phyloP scores from a whole-genome alignment of 2,888 invertebrate species.

The Neoascia interrupta region DNA sequence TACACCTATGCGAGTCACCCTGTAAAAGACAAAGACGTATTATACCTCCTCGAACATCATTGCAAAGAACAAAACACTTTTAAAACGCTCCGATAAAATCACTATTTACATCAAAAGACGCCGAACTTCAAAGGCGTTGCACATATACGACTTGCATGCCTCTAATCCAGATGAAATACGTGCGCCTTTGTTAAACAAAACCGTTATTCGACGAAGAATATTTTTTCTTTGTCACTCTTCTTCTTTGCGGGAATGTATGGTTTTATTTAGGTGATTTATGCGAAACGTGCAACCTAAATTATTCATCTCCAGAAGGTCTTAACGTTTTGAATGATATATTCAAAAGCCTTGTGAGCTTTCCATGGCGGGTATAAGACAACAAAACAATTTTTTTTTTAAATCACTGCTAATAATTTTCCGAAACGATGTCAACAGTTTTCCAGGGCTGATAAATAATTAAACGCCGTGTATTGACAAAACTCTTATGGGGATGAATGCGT shows the following conservation, averaged over 20 bases:
- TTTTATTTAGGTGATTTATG: conserved; percentile 22
- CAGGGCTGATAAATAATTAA: conserved; percentile 12
- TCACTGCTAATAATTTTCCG: conserved; percentile 10
- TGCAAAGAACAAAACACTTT: too few species aligned
- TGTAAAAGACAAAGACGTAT: too few species aligned
- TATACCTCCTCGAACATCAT: too few species aligned
- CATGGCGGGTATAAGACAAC: background rate
- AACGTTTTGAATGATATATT: conserved; percentile 9
- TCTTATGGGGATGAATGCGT: background rate
- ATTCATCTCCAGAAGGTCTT: background rate
- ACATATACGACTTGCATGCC: too few species aligned
- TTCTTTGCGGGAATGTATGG: background rate
- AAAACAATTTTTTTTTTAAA: background rate
- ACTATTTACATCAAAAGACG: conserved; percentile 13
- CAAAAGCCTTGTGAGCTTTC: background rate
- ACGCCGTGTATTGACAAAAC: conserved; percentile 1
- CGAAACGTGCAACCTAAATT: conserved; percentile 9
- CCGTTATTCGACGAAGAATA: conserved; percentile 7
- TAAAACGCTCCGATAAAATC: too few species aligned
- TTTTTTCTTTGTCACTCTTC: conserved; percentile 3
- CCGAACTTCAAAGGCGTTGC: too few species aligned
- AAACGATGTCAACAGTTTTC: conserved; percentile 3
- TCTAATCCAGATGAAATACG: too few species aligned
- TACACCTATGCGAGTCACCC: too few species aligned
- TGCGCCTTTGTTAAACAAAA: background rate